Base-by-base conservation (phyloP, 1,140 invertebrate genomes). In the Ooceraea biroi region DNA sequence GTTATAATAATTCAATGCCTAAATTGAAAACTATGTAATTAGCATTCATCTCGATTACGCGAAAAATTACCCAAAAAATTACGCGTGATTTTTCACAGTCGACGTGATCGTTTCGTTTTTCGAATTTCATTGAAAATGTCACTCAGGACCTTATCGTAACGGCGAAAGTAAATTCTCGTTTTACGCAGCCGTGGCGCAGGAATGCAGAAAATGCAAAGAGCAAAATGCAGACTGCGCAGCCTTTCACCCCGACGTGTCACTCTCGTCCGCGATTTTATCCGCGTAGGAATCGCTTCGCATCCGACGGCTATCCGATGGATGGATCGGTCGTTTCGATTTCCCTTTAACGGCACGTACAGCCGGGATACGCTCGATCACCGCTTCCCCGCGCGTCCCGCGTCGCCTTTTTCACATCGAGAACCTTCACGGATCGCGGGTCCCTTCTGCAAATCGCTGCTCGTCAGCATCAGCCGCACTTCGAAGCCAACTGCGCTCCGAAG, bases 381-480 rank as follows among this genome's bases (percentile, higher is more conserved):
- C 27, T 55, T 7, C 27, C 30, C 10, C 41, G 57, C 41, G 41
- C n/a, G n/a, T 82, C n/a, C 36, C 25, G n/a, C n/a, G n/a, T 58
- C 19, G 11, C 4, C 8, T 27, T 76, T 27, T 44, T 50, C 58
- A 12, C 46, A 10, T 83, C 10, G 19, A 10, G n/a, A 50, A 36
- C 25, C 73, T 5, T 50, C 58, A 27, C 41, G n/a, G 19, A 73
- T 71, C 44, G 72, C 68, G 46, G 76, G 30, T 76, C 71, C 60
- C 80, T 83, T 83, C 80, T 71, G 80, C 27, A 82, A 82, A 82
- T 82, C 69, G 80, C 17, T 63, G 46, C 71, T 76, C 58, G 57
- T 76, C 41, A 61, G 27, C 57, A 58, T 63, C 55, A 50, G 46
- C 30, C 57, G 27, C 50, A 44, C 44, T 76, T 41, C 60, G n/a